These are phyloP conservation scores for Tetragonula carbonaria DNA, from an alignment of 2,888 invertebrate species.

Conservation along the genomic window DNA sequence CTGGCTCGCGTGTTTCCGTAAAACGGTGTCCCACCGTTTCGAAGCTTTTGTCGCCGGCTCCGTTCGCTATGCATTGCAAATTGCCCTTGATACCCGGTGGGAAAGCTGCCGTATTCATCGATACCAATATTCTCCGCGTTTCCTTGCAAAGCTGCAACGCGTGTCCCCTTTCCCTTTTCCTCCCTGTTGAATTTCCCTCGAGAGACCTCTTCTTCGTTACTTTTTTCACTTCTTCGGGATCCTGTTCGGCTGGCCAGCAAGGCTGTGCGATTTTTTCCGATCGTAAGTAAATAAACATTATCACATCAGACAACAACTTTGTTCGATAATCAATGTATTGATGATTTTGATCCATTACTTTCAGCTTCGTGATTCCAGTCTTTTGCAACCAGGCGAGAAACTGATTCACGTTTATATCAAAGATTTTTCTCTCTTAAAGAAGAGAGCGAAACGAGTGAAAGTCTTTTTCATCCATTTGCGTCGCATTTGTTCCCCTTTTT, in stretches of 20 bases:
- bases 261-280: no score
- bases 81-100: constrained; percentile 19
- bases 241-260: neutral
- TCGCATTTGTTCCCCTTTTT: no score
- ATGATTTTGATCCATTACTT: no score
- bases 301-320: no score
- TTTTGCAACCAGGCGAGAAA: no score
- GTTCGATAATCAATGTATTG: no score
- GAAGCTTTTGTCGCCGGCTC: neutral
- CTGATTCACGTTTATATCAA: no score
- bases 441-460: no score
- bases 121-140: neutral
- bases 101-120: constrained; percentile 2
- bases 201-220: neutral
- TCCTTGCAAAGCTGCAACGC: neutral
- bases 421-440: no score
- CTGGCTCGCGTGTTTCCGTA: constrained; percentile 16
- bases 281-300: no score
- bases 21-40: constrained; percentile 10
- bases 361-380: no score
- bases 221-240: neutral
- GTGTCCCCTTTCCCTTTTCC: neutral
- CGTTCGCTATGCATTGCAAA: constrained; percentile 49
- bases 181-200: neutral
- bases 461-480: no score